These are phyloP conservation scores for Salminus brasiliensis DNA, from an alignment of 2,113 vertebrate species.

Conservation along the genomic window DNA sequence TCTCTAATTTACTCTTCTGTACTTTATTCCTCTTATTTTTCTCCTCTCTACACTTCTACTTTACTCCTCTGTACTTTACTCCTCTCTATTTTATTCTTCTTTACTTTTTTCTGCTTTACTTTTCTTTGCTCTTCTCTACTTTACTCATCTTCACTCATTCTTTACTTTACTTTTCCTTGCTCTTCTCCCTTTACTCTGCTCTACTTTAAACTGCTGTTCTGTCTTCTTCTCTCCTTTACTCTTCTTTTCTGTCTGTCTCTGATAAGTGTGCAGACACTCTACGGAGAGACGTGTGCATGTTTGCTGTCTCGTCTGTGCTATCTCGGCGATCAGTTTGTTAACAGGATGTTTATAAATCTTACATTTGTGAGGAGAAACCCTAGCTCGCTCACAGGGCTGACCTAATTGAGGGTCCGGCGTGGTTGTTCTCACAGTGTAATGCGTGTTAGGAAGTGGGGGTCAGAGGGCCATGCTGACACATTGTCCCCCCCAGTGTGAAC, in stretches of 20 bases:
- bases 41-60: too few relatives aligned
- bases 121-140: neutral
- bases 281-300: constrained; percentile 41
- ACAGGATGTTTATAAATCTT: constrained; percentile 82
- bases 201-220: neutral
- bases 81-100: too few relatives aligned
- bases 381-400: constrained; percentile 75
- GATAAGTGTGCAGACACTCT: constrained; percentile 19
- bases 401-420: constrained; percentile 81
- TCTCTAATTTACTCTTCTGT: neutral
- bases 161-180: too few relatives aligned
- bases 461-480: constrained; percentile 80
- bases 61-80: too few relatives aligned
- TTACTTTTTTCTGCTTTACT: neutral
- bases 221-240: neutral
- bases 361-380: constrained; percentile 77
- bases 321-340: constrained; percentile 74
- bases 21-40: neutral
- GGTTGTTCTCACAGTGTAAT: constrained; percentile 81
- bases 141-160: too few relatives aligned
- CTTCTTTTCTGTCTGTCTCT: neutral
- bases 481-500: constrained; percentile 81
- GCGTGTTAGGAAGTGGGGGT: constrained; percentile 79
- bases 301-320: constrained; percentile 74
- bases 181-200: neutral